A percentile compares a stretch with the other conserved stretches of the same genome.
These are phyloP conservation scores for Galerucella calmariensis DNA, from an alignment of 2,888 invertebrate genomes.

Conservation along the genomic window DNA sequence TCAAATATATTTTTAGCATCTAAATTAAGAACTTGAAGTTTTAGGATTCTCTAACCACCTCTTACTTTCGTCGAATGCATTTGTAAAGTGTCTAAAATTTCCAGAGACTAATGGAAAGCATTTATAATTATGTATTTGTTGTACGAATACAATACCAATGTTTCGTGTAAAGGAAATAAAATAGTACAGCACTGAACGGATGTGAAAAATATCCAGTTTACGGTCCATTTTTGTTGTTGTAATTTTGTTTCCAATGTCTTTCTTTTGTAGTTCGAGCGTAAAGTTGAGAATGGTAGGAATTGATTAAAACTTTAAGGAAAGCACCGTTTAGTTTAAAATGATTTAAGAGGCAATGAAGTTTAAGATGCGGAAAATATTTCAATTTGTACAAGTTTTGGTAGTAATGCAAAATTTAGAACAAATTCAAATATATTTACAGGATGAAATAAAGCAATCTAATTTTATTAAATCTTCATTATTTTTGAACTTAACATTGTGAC, in stretches of 20 bases:
- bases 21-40: conserved; percentile 21
- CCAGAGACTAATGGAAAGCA: background rate
- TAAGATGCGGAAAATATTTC: background rate
- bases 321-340: conserved; percentile 13
- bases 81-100: background rate
- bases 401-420: background rate
- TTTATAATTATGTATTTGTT: background rate
- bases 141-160: background rate
- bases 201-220: conserved; percentile 10
- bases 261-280: conserved; percentile 4
- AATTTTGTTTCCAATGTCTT: conserved; percentile 7
- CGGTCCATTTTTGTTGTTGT: background rate
- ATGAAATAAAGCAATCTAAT: too few species aligned
- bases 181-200: background rate
- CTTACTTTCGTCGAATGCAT: background rate
- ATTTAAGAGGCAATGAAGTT: conserved; percentile 9
- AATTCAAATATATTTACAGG: too few species aligned
- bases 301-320: conserved; percentile 18
- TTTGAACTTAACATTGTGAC: too few species aligned
- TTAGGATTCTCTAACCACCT: conserved; percentile 9
- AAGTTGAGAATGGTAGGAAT: conserved; percentile 10
- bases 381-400: conserved; percentile 6
- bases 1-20: conserved; percentile 28
- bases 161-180: background rate
- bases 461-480: too few species aligned